Evolutionary conservation across 2,113 vertebrate species (phyloP), one percentile per base, ranked within the genome.

Genomic region (Raja brachyura): DNA sequence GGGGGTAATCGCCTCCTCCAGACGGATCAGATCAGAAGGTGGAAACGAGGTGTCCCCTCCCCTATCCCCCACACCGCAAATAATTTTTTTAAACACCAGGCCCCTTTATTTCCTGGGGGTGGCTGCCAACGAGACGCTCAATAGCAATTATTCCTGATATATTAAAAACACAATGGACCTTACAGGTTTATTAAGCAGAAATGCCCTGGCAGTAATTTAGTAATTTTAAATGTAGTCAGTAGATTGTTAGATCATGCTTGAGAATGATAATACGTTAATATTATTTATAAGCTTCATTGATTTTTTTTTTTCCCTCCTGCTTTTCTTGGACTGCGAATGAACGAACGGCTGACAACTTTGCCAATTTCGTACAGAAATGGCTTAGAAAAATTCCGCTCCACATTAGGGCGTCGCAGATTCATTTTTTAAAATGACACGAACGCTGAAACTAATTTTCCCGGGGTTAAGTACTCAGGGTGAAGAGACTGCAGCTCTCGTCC

Each of bases 31-130:
- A 94, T 95, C 93, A 94, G 95, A 96, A 97, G 96, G 96, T 97
- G 97, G 96, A 97, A 98, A 97, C 97, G 94, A 97, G 96, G 95
- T 97, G 97, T 96, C 96, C 95, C 95, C 96, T 94, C 94, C 95
- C 95, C 94, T 93, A 96, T 96, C 95, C 96, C 39, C 39, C 94
- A 95, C 94, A 95, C 94, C 94, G 90, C 25, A 94, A 95, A 95
- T 48, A 94, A 95, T 54, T 95, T 94, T 95, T 94, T 93, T 11
- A 94, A 93, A 93, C 94, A 93, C 95, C 83, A 94, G 93, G 76
- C 93, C 93, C 81, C 39, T 48, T n/a, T 93, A 93, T 95, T 94
- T 94, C 95, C 94, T 93, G 93, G 10, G 90, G 94, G 93, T 95
- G 95, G 94, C 94, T 93, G 0, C 94, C 0, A 16, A 31, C 0